Base-by-base conservation (phyloP, 2,888 invertebrate species). In the Tachina lurida region DNA sequence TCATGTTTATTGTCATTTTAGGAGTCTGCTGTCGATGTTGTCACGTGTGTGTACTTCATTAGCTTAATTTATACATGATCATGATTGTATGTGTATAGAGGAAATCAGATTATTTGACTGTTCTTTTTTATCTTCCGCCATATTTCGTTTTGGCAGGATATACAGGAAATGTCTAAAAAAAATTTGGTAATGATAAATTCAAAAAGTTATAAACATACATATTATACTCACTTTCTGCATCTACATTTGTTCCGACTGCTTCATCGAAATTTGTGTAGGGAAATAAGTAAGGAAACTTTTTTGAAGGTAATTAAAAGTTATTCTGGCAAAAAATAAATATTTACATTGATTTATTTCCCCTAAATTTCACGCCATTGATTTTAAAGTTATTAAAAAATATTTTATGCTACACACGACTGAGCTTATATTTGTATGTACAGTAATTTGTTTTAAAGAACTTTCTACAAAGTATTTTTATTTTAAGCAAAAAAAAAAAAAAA, bases 1-100 rank as follows among this genome's bases (percentile, higher is more conserved):
- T 83, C 84, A 71, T 86, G 84, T 87, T 62, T 31, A 45, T 67
- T 81, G 81, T 71, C 58, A 62, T 63, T 22, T 45, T 47, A 15
- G 56, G 54, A 52, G 31, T 39, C 67, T 74, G 62, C 15, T 73
- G 70, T n/a, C 58, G 39, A 67, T 80, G 80, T 68, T 56, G 65
- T 54, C 19, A 15, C 47, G 52, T 67, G 15, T 62, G 43, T 73
- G 19, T 62, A 62, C 88, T 90, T 90, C 90, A 91, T 89, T 91
- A 91, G 88, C 88, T 89, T 90, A 90, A 90, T 91, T 91, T 90
- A 89, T 88, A 89, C 90, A 89, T 89, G 91, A 91, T 90, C 90
- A 89, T 89, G 91, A 31, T 31, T 19, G 41, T 89, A 89, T 15
- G 15, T 89, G 88, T 88, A 89, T 87, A 88, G 88, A 67, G 75